Conservation (phyloP, 2,888 invertebrate genomes). For the Hesperia comma region DNA sequence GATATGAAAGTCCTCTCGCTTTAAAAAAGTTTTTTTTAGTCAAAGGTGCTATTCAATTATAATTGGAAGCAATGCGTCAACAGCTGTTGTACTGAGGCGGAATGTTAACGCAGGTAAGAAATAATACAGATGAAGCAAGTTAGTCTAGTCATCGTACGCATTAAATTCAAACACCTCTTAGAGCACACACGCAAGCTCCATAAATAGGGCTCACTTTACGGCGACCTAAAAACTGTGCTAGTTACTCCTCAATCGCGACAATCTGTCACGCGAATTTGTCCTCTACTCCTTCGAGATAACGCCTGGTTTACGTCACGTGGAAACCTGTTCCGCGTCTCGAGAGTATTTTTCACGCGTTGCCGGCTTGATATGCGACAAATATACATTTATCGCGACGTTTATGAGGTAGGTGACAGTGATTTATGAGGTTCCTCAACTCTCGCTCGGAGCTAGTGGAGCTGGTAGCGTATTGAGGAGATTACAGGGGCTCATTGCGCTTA, state of each 20-base stretch:
- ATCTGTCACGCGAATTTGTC: slow-evolving; percentile 17
- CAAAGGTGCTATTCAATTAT: too few species aligned
- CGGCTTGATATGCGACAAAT: slow-evolving; percentile 35
- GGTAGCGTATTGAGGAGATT: slow-evolving; percentile 19
- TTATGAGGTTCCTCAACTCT: slow-evolving; percentile 26
- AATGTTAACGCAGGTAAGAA: too few species aligned
- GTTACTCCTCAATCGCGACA: slow-evolving; percentile 13
- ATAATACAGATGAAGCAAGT: background rate
- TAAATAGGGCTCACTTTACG: background rate
- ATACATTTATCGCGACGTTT: slow-evolving; percentile 38
- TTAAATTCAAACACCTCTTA: background rate
- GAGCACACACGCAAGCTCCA: background rate
- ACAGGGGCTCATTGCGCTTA: slow-evolving; percentile 6
- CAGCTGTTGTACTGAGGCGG: too few species aligned
- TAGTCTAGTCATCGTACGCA: background rate
- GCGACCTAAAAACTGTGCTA: slow-evolving; percentile 7
- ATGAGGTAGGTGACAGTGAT: slow-evolving; percentile 37
- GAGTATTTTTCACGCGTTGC: slow-evolving; percentile 33
- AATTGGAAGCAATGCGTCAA: too few species aligned
- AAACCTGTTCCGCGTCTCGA: slow-evolving; percentile 22
- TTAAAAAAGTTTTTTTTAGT: too few species aligned
- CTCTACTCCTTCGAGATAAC: slow-evolving; percentile 7
- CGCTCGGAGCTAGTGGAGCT: slow-evolving; percentile 11
- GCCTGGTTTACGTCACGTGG: slow-evolving; percentile 6
- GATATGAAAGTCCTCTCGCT: too few species aligned